A percentile compares a stretch with the other conserved stretches of the same genome.
These are phyloP conservation scores for Pelosia muscerda DNA, from an alignment of 2,888 invertebrate species.

Conservation along the genomic window DNA sequence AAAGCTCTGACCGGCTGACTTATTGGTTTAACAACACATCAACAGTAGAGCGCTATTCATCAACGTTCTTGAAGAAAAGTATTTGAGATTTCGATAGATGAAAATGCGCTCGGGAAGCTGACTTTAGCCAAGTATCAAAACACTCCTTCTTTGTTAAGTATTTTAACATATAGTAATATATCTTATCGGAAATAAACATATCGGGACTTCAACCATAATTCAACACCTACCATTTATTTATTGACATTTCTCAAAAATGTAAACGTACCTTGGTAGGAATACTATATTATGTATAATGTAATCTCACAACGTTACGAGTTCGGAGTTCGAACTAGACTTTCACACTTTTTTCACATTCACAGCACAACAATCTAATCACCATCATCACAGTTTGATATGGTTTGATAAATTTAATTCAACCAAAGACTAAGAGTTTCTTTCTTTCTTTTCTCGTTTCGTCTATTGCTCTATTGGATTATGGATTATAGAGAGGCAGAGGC, in stretches of 20 bases:
- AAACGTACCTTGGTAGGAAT: background rate
- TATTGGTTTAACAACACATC: background rate
- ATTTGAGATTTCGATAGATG: background rate
- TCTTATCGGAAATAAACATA: background rate
- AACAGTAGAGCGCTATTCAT: background rate
- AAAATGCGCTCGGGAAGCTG: background rate
- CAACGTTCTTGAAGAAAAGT: background rate
- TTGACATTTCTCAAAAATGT: background rate
- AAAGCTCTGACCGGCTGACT: background rate
- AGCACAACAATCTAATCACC: no score
- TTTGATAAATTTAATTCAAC: no score
- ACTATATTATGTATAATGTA: no score
- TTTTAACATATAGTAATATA: background rate
- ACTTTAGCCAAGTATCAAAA: background rate
- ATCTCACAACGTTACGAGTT: no score
- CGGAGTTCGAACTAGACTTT: background rate
- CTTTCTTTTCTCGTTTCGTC: no score
- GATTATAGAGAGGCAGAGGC: no score
- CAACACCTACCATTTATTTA: background rate
- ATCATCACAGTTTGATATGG: no score
- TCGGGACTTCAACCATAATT: slow-evolving; percentile 1
- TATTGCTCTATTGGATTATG: no score
- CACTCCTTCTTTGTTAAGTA: slow-evolving; percentile 3
- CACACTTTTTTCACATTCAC: background rate
- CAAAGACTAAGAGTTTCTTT: no score